Evolutionary conservation across 2,797 vertebrate genomes (phyloP), one percentile per base, ranked within the genome.

Genomic region (Emys orbicularis): DNA sequence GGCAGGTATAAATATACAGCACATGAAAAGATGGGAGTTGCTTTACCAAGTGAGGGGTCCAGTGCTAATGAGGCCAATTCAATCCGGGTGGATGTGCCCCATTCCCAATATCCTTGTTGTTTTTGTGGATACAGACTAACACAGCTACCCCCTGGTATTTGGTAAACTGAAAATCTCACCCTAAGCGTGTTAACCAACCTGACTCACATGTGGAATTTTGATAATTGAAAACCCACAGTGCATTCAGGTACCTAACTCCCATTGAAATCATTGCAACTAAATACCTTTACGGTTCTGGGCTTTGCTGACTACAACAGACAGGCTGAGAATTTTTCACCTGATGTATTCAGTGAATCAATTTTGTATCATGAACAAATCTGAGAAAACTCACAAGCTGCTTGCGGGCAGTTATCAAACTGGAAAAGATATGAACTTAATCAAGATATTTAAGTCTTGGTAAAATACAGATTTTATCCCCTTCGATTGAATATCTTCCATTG

Each of bases 381-480:
- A 52, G 5, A 76, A 18, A 8, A 15, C 21, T 53, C 44, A 6
- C 29, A 54, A 23, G 0, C 12, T 72, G 34, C 52, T 84, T 52
- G 16, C 4, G 25, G 47, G 72, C 81, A 94, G 31, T 25, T 2
- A 90, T 10, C 76, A 44, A 80, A 50, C 61, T 10, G 47, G 88
- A 86, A 81, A 31, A 23, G 37, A 37, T 10, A 13, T 47, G 15
- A 49, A 31, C 15, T 29, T 16, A 31, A 49, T 8, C 12, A 3
- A 31, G 25, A 27, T 19, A n/a, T 23, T 41, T 41, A 41, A 23
- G n/a, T 25, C 61, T 41, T 25, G 49, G 72, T 53, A 83, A 49
- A 77, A 44, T 76, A 49, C 68, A 87, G 47, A 56, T 81, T 94
- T 94, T 91, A 92, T 88, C 84, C 49, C 84, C 31, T 86, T 57